Evolutionary conservation across 2,113 vertebrate species (phyloP), one percentile per base, ranked within the genome.

Genomic region (Brachypteracias leptosomus): DNA sequence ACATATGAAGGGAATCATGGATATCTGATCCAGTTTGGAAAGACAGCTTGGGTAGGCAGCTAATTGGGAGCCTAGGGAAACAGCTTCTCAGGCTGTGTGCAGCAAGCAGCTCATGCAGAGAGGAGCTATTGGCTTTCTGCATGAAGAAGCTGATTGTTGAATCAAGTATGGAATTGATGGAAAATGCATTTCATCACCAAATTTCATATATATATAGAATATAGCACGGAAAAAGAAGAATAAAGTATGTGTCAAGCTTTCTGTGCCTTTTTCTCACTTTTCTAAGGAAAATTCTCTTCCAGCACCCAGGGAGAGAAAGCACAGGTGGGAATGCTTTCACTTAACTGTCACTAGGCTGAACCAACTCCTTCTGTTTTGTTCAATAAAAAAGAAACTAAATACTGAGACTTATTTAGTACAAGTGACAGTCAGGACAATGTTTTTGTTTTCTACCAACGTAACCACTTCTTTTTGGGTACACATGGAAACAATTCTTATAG

Each of bases 31-130:
- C 0, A 0, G n/a, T 81, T 91, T 85, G 80, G 77, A 88, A 72
- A 81, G 68, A 47, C 51, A 90, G 93, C 62, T 76, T 54, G 66
- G 68, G 47, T 16, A 84, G 73, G 89, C 29, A 5, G 49, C 70
- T 95, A 95, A 93, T 88, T 94, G 84, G 81, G 89, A 94, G 66
- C 66, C 54, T 25, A 42, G 89, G 94, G 88, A 95, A 95, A 95
- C 29, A 38, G 78, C 40, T 81, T 92, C 47, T 61, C 38, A 3
- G 42, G 67, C 31, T 77, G 62, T 42, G 58, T 0, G 0, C 52
- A 67, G 42, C 38, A 61, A 90, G 77, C 31, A 55, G 66, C 62
- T 91, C 33, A 1, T 29, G 29, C 46, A 90, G 31, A 70, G 28
- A 16, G 51, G 55, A 95, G 67, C 29, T 58, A 24, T 7, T 66